phyloP scores from a whole-genome alignment of 2,888 invertebrate genomes.

The Nematopogon swammerdamellus region DNA sequence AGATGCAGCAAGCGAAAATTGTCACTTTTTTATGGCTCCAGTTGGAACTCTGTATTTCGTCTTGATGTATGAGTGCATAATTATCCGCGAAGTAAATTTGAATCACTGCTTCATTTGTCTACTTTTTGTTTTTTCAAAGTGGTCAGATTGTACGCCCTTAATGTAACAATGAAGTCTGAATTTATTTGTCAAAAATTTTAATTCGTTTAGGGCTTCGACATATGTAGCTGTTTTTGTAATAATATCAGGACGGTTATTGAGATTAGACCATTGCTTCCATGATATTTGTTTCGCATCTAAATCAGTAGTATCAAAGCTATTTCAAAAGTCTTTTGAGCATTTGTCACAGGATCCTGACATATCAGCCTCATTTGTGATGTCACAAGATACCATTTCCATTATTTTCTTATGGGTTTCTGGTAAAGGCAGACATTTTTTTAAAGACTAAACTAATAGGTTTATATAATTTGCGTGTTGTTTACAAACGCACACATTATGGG shows the following conservation, averaged over 20 bases:
- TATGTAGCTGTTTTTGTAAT: neutral
- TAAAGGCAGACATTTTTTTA: neutral
- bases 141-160: slow-evolving; percentile 1
- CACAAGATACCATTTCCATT: neutral
- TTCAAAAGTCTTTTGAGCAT: neutral
- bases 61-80: slow-evolving; percentile 2
- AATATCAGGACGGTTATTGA: neutral
- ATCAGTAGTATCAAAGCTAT: neutral
- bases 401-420: neutral
- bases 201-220: neutral
- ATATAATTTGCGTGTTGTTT: slow-evolving; percentile 4
- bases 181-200: neutral
- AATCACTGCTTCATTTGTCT: neutral
- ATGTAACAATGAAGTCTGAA: neutral
- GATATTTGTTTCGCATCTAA: neutral
- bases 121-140: slow-evolving; percentile 1
- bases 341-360: neutral
- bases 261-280: slow-evolving; percentile 1
- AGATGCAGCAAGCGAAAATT: slow-evolving; percentile 2
- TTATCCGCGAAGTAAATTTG: slow-evolving; percentile 2
- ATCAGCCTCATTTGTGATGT: slow-evolving; percentile 2
- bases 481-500: slow-evolving; percentile 5
- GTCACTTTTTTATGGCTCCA: slow-evolving; percentile 4
- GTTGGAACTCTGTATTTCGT: slow-evolving; percentile 5
- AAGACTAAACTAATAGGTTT: neutral